A percentile compares a stretch with the other conserved stretches of the same genome.
Conservation (phyloP, 1,140 invertebrate species). For the Eriosoma lanigerum region DNA sequence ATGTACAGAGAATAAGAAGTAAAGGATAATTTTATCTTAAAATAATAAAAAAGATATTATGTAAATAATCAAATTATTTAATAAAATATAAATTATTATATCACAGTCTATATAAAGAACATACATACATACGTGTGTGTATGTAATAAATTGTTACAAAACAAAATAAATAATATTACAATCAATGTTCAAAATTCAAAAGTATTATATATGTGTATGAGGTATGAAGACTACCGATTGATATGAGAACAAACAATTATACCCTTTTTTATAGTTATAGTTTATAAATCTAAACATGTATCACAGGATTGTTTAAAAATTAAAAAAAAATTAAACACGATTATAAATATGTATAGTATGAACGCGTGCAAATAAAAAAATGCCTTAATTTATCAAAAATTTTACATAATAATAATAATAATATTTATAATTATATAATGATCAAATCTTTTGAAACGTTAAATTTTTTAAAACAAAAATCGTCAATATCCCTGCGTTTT, state of each 20-base stretch:
- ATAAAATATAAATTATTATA: slow-evolving; percentile 28
- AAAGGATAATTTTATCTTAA: neutral
- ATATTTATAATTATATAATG: neutral
- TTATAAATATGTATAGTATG: slow-evolving; percentile 34
- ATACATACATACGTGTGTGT: neutral
- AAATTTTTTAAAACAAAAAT: neutral
- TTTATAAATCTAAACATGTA: slow-evolving; percentile 11
- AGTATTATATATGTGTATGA: neutral
- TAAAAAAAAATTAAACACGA: slow-evolving; percentile 24
- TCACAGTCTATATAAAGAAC: slow-evolving; percentile 30
- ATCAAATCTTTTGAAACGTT: neutral
- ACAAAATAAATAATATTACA: neutral
- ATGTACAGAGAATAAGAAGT: too few species aligned
- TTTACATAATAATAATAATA: neutral
- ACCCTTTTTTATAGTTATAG: slow-evolving; percentile 3
- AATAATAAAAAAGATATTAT: neutral
- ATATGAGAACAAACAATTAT: slow-evolving; percentile 25
- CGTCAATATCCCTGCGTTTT: neutral
- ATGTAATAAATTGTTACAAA: neutral
- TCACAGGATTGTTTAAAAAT: slow-evolving; percentile 14
- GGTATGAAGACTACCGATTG: slow-evolving; percentile 18
- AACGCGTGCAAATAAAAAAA: slow-evolving; percentile 47
- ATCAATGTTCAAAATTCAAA: neutral
- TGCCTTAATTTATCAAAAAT: slow-evolving; percentile 26
- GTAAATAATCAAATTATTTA: slow-evolving; percentile 30